A percentile compares a stretch with the other conserved stretches of the same genome.
Conservation (phyloP, 2,797 vertebrate species). For the Phaenicophaeus curvirostris region DNA sequence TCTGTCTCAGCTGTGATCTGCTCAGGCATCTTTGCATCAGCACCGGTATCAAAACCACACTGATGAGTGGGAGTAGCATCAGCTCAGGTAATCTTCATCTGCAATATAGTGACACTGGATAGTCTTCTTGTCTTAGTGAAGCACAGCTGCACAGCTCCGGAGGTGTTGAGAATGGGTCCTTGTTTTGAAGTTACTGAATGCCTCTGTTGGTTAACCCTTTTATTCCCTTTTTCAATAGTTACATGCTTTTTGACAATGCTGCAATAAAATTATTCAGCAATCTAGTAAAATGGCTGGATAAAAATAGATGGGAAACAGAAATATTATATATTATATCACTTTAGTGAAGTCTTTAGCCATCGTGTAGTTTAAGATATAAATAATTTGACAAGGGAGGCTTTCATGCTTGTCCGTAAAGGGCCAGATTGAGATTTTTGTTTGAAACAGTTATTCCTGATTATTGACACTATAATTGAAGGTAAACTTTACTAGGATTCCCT, state of each 20-base stretch:
- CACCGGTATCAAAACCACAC: not conserved
- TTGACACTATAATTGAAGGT: not conserved
- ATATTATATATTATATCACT: not conserved
- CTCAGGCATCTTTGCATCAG: not conserved
- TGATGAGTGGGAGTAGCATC: not conserved
- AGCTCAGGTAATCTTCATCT: not conserved
- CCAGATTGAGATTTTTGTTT: not conserved
- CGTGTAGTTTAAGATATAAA: not conserved
- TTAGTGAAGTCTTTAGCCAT: not conserved
- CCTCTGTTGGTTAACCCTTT: no score
- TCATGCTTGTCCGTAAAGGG: not conserved
- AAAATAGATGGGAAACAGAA: not conserved
- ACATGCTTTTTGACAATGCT: not conserved
- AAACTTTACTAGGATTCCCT: not conserved
- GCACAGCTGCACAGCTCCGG: no score
- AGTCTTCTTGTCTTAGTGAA: no score
- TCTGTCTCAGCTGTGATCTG: not conserved
- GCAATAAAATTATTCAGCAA: not conserved
- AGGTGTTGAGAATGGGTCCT: no score
- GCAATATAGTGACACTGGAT: not conserved
- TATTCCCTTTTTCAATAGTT: no score
- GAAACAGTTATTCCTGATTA: not conserved
- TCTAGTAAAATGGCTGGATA: not conserved
- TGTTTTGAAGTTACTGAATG: no score
- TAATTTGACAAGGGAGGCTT: not conserved